Evolutionary conservation across 2,113 vertebrate species (phyloP).

Genomic region (Myanophis thanlyinensis): DNA sequence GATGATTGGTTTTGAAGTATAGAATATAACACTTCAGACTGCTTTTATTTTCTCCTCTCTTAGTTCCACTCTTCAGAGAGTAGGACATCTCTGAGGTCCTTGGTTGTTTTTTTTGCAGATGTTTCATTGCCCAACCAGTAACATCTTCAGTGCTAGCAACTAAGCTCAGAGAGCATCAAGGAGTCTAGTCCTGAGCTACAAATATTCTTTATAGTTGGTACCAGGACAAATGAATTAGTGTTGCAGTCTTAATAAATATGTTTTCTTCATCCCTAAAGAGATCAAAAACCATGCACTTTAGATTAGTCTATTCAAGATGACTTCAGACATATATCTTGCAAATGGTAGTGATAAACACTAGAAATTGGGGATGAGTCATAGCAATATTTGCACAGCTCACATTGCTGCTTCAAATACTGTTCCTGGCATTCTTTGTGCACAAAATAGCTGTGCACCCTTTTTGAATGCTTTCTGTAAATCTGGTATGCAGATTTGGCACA

Average conservation of each 20-base stretch:
- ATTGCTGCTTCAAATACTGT: not conserved
- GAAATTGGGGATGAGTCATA: not conserved
- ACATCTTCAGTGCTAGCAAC: not conserved
- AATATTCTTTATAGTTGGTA: not conserved
- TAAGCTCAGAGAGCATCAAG: not conserved
- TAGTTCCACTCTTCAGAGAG: not conserved
- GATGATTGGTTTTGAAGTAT: not conserved
- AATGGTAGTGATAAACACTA: not conserved
- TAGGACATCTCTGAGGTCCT: not conserved
- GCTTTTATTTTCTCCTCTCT: not conserved
- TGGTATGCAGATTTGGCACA: not conserved
- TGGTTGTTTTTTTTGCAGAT: not conserved
- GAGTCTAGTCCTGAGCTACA: not conserved
- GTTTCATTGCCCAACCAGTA: not conserved
- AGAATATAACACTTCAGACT: not conserved
- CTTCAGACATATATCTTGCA: not conserved
- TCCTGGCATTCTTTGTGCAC: not conserved
- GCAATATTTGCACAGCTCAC: not conserved
- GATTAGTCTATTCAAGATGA: not conserved
- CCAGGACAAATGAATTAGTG: not conserved
- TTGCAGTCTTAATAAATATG: not conserved
- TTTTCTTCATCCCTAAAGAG: not conserved
- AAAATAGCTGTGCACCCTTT: not conserved
- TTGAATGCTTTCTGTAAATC: not conserved
- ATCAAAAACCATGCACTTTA: not conserved